Percentiles rank a stretch among this genome's conserved stretches.
These are phyloP conservation scores for Hirudinaria manillensis DNA, from an alignment of 2,888 invertebrate genomes.

Conservation along the genomic window DNA sequence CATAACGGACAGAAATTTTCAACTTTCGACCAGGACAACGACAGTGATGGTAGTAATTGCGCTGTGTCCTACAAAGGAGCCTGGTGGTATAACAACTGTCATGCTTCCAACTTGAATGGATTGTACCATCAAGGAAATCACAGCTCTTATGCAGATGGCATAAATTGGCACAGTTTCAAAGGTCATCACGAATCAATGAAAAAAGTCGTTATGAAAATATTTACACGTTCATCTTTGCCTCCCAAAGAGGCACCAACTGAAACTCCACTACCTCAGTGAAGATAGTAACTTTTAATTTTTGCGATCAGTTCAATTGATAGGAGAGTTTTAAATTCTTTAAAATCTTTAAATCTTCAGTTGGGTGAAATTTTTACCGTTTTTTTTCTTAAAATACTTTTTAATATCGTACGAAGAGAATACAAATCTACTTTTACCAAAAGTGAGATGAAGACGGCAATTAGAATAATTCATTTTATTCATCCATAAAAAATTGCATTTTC, in stretches of 20 bases:
- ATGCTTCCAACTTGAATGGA: constrained; percentile 32
- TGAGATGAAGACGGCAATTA: no score
- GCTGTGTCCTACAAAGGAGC: constrained; percentile 21
- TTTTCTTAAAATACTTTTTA: no score
- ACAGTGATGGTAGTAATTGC: constrained; percentile 11
- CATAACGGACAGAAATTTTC: constrained; percentile 23
- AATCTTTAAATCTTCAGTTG: no score
- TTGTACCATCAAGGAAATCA: constrained; percentile 25
- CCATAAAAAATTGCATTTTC: no score
- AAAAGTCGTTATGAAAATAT: constrained; percentile 19
- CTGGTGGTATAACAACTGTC: constrained; percentile 34
- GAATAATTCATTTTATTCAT: no score
- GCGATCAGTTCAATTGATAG: no score
- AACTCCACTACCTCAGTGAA: no score
- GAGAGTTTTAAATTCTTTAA: no score
- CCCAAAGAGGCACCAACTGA: background rate
- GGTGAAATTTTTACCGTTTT: no score
- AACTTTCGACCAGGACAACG: constrained; percentile 29
- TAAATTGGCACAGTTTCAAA: constrained; percentile 19
- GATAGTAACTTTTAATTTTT: no score
- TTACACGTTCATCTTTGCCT: background rate
- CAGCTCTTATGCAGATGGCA: constrained; percentile 26
- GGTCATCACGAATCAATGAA: constrained; percentile 27
- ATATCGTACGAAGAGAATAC: no score
- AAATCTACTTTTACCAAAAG: no score